Percentiles rank a stretch among this genome's conserved stretches.
Evolutionary conservation across 2,113 vertebrate species (phyloP).

Genomic region (Ploceus nigricollis): DNA sequence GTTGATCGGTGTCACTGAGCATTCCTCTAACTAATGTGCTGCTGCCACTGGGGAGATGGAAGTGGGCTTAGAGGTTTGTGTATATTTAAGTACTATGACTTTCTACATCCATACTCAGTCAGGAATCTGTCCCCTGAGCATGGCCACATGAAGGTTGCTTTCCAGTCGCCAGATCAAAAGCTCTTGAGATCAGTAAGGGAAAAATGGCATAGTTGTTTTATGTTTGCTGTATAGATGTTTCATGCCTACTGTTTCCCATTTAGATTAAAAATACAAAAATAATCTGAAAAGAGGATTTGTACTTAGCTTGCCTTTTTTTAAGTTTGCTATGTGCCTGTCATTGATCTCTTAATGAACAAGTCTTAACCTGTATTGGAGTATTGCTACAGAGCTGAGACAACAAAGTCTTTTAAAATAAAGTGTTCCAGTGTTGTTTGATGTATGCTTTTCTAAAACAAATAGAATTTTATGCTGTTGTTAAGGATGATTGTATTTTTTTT

Average conservation of each 20-base stretch:
- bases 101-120: not conserved
- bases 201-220: not conserved
- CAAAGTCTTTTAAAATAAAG: not conserved
- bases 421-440: not conserved
- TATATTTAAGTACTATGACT: not conserved
- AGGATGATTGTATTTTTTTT: not conserved
- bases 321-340: not conserved
- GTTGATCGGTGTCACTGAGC: not conserved
- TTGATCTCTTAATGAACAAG: not conserved
- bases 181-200: not conserved
- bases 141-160: not conserved
- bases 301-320: not conserved
- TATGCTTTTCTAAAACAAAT: not conserved
- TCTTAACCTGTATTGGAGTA: not conserved
- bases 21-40: not conserved
- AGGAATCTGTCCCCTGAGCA: not conserved
- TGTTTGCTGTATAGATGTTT: not conserved
- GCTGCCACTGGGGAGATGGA: not conserved
- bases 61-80: not conserved
- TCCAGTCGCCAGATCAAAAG: not conserved
- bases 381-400: not conserved
- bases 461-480: not conserved
- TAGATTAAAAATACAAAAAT: not conserved
- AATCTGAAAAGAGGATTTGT: not conserved
- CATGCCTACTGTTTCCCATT: not conserved